These are phyloP conservation scores for Heterodera schachtii DNA, from an alignment of 1,140 invertebrate species.

Conservation along the genomic window DNA sequence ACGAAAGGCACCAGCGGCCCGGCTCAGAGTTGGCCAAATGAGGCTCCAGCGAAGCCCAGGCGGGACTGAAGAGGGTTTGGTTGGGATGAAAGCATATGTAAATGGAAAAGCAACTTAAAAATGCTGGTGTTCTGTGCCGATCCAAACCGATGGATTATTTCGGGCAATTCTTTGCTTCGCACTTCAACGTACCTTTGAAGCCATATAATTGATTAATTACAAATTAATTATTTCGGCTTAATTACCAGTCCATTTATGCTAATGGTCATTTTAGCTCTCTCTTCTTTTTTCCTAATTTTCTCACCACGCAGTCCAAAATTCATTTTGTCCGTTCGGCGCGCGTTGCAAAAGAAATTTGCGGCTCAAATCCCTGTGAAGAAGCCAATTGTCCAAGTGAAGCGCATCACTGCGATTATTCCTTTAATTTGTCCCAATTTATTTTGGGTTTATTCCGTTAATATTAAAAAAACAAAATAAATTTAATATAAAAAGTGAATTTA, in stretches of 20 bases:
- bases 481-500: not conserved
- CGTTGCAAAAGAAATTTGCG: not conserved
- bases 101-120: constrained; percentile 4
- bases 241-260: too few relatives aligned
- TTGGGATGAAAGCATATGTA: not conserved
- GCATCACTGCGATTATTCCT: constrained; percentile 26
- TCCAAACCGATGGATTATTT: not conserved
- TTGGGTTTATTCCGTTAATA: not conserved
- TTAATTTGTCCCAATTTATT: constrained; percentile 7
- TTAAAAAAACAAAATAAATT: not conserved
- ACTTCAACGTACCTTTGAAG: constrained; percentile 21
- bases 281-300: not conserved
- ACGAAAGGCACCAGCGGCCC: constrained; percentile 35
- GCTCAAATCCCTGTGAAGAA: constrained; percentile 30
- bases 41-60: constrained; percentile 31
- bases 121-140: constrained; percentile 1
- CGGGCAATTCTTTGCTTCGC: constrained; percentile 17
- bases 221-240: too few relatives aligned
- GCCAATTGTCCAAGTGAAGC: constrained; percentile 31
- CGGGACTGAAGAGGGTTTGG: constrained; percentile 13
- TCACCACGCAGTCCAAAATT: constrained; percentile 34
- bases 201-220: not conserved
- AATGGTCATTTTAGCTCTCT: too few relatives aligned
- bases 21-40: constrained; percentile 21
- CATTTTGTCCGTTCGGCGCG: constrained; percentile 2